Evolutionary conservation across 2,888 invertebrate genomes (phyloP), one percentile per base, ranked within the genome.

Genomic region (Nomada goodeniana): DNA sequence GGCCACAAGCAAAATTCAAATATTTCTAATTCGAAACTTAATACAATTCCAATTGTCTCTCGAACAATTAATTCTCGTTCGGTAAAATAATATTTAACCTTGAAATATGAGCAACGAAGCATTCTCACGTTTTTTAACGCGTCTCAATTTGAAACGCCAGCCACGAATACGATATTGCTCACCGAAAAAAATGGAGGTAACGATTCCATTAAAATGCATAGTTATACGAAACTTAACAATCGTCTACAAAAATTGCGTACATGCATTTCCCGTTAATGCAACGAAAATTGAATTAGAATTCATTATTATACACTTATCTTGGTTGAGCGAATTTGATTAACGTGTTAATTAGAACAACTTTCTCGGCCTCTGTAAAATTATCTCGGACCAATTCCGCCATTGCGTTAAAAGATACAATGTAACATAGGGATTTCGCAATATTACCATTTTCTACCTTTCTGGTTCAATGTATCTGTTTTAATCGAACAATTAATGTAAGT

Each of bases 131-230:
- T n/a, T 60, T 78, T 71, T 42, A 36, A 20, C 59, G 23, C 69
- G 52, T 3, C 55, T 61, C 23, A 64, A 71, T 53, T 64, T 36
- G 20, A 69, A 26, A 36, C 47, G 26, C 11, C 18, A 18, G 26
- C 53, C 53, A 20, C 18, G 60, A 52, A 70, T 61, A 50, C 26
- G 59, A 50, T 53, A 59, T 67, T 71, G 57, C 44, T 29, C 23
- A 47, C 13, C 36, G 36, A 36, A 36, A 23, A 67, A 67, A 71
- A 20, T 36, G n/a, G 68, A 82, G 26, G 75, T 81, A 81, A 71
- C 55, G 61, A 71, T 81, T 77, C 26, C 44, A 82, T 82, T 72
- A 63, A 65, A 82, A 53, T 59, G 23, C 60, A 44, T 47, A 18
- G 11, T 67, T 72, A 53, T 50, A 70, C 53, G 74, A 50, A 59